Percentiles rank a stretch among this genome's conserved stretches.
Conservation (phyloP, 2,113 vertebrate species). For the Paradisaea rubra region DNA sequence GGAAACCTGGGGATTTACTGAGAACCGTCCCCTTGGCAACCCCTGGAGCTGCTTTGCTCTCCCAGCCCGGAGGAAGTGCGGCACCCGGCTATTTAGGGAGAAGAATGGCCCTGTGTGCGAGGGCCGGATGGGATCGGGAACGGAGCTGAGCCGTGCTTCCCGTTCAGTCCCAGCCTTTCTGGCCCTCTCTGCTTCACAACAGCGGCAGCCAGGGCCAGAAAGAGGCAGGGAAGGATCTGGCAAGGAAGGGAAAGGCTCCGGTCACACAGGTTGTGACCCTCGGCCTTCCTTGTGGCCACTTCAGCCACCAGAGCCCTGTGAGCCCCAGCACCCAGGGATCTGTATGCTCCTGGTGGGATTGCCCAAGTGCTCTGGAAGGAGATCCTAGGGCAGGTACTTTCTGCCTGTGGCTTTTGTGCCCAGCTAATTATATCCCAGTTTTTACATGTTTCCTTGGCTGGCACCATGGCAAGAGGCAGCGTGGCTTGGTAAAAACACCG, state of each 20-base stretch:
- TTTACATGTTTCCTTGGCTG: neutral
- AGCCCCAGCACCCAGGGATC: neutral
- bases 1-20: neutral
- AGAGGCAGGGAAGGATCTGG: neutral
- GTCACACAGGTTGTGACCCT: neutral
- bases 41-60: neutral
- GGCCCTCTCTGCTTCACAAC: neutral
- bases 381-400: neutral
- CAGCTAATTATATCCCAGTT: neutral
- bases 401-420: neutral
- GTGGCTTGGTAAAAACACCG: neutral
- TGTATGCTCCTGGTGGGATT: fast-evolving
- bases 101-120: slow-evolving; percentile 12
- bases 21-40: neutral
- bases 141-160: neutral
- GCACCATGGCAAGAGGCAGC: neutral
- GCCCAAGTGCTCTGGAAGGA: neutral
- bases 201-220: neutral
- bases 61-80: neutral
- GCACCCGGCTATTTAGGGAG: neutral
- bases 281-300: fast-evolving
- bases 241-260: neutral
- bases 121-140: neutral
- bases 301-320: neutral
- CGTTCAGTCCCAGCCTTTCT: neutral